Percentiles rank a stretch among this genome's conserved stretches.
Conservation (phyloP, 2,797 vertebrate species). For the Cyprinodon diabolis region DNA sequence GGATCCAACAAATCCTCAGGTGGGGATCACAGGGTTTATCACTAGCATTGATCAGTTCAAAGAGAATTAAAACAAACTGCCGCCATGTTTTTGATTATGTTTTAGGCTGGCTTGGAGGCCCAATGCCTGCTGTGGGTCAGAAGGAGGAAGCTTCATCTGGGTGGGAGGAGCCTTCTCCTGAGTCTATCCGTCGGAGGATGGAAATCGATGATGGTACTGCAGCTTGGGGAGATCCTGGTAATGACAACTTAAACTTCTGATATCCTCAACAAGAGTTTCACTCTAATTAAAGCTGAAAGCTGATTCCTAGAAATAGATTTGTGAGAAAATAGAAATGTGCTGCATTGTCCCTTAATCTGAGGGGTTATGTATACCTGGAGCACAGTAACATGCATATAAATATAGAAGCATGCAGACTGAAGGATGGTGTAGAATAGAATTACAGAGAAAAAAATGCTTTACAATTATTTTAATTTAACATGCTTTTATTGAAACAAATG, state of each 20-base stretch:
- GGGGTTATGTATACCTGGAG: background rate
- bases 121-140: constrained; percentile 80
- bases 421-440: background rate
- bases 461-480: background rate
- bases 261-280: background rate
- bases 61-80: background rate
- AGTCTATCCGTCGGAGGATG: constrained; percentile 93
- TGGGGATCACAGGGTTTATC: constrained; percentile 19
- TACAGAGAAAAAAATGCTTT: background rate
- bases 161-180: constrained; percentile 98
- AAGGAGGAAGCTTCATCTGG: constrained; percentile 90
- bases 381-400: background rate
- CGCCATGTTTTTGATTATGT: constrained; percentile 1
- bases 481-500: background rate
- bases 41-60: background rate
- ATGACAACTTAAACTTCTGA: constrained; percentile 40
- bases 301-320: background rate
- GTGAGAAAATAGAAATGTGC: background rate
- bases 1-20: constrained; percentile 82
- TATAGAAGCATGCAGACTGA: no score
- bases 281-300: background rate
- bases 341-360: background rate
- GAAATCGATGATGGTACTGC: constrained; percentile 97
- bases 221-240: constrained; percentile 96
- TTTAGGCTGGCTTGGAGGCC: constrained; percentile 91